Base-by-base conservation (phyloP, 1,140 invertebrate species). In the Trichonephila inaurata region DNA sequence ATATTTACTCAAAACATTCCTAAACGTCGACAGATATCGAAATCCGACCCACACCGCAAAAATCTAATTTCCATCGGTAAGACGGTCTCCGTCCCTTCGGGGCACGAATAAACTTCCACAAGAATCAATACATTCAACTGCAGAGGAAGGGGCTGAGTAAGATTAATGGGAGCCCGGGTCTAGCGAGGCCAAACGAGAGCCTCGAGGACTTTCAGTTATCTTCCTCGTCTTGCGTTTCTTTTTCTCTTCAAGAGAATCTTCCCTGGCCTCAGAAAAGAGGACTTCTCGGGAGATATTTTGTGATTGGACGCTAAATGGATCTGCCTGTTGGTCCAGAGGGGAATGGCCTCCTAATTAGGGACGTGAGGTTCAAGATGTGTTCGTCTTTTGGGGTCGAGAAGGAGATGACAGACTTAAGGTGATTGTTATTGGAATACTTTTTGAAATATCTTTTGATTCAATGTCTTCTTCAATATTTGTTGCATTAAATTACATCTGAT, bases 141-240 rank as follows among this genome's bases (percentile, higher is more conserved):
- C 16, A 64, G 62, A 19, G 4, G 72, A 28, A 33, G 28, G 33
- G 3, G 24, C 2, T 77, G 72, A 77, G 72, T 40, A 77, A 77
- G 72, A 77, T 77, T 77, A 77, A 77, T 77, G 28, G 33, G 72
- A 21, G 72, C 33, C 72, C 16, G 72, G 69, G 28, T 28, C 72
- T 77, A 19, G 18, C 16, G 14, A n/a, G 66, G 66, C n/a, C 66
- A 69, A 69, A 28, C 12, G 72, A 33, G 28, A 12, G 33, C 72
- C 72, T 77, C 28, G 72, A 40, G 72, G 72, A 77, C 51, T 51
- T 77, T 77, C 18, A 40, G 72, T 77, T 77, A 77, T 77, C 72
- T 77, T 28, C 7, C 28, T 16, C 18, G 62, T 51, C 51, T 12
- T 51, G 7, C 51, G 7, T 8, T 51, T 51, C 66, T 69, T 12